A percentile compares a stretch with the other conserved stretches of the same genome.
Conservation (phyloP, 2,888 invertebrate species). For the Zygothrica quintamaculata region DNA sequence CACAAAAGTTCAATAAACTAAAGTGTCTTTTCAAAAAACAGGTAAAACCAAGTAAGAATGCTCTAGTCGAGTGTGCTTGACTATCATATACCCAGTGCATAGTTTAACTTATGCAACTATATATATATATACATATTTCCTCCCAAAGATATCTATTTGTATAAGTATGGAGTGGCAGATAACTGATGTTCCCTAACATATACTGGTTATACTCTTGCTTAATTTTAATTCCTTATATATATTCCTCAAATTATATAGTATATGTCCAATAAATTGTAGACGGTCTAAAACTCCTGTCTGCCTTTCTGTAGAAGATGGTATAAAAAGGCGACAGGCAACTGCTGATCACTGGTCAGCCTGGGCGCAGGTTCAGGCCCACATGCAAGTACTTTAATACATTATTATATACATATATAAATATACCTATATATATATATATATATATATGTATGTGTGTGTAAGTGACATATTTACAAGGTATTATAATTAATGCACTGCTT, state of each 20-base stretch:
- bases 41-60: slow-evolving; percentile 55
- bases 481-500: slow-evolving; percentile 26
- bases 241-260: no score
- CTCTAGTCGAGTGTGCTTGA: slow-evolving; percentile 30
- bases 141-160: no score
- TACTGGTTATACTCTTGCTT: no score
- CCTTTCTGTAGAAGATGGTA: slow-evolving; percentile 12
- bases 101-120: background rate
- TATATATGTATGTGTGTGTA: background rate
- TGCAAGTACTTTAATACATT: background rate
- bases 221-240: no score
- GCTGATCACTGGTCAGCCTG: slow-evolving; percentile 7
- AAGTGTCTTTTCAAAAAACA: slow-evolving; percentile 70
- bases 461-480: slow-evolving; percentile 23
- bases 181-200: no score
- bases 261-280: no score
- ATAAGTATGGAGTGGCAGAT: no score
- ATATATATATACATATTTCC: slow-evolving; percentile 1
- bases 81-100: slow-evolving; percentile 26
- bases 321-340: slow-evolving; percentile 20
- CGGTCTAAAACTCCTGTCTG: background rate
- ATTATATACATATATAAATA: slow-evolving; percentile 1
- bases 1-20: slow-evolving; percentile 80
- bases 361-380: slow-evolving; percentile 20
- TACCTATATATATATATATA: slow-evolving; percentile 10